A percentile compares a stretch with the other conserved stretches of the same genome.
These are phyloP conservation scores for Engystomops pustulosus DNA, from an alignment of 2,113 vertebrate species.

Conservation along the genomic window DNA sequence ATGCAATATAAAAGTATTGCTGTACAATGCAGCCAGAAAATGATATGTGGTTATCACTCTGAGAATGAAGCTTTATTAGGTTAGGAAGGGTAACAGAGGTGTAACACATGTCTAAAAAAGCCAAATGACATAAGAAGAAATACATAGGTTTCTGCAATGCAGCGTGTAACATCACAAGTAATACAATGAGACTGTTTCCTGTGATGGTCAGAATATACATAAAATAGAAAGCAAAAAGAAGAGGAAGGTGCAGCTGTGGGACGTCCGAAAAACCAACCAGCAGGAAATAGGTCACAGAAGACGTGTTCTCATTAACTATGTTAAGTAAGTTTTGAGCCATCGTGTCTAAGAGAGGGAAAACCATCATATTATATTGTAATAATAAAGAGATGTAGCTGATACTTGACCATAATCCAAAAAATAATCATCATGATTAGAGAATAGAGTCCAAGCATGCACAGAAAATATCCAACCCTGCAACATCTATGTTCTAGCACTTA, in stretches of 20 bases:
- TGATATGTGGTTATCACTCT: background rate
- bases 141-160: constrained; percentile 37
- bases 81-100: constrained; percentile 14
- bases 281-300: background rate
- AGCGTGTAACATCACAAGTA: background rate
- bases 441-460: too few relatives aligned
- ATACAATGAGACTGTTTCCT: constrained; percentile 31
- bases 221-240: background rate
- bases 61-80: background rate
- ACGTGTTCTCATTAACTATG: background rate
- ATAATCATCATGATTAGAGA: too few relatives aligned
- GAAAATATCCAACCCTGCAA: background rate
- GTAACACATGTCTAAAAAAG: constrained; percentile 24
- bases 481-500: background rate
- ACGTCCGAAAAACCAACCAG: constrained; percentile 14
- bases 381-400: background rate
- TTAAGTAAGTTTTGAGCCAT: background rate
- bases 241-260: background rate
- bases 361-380: background rate
- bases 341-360: background rate
- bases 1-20: constrained; percentile 32
- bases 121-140: constrained; percentile 6
- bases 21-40: background rate
- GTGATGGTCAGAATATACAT: constrained; percentile 21
- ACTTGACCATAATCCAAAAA: too few relatives aligned